Evolutionary conservation across 1,140 invertebrate species (phyloP).

Genomic region (Tetraneura akinire): DNA sequence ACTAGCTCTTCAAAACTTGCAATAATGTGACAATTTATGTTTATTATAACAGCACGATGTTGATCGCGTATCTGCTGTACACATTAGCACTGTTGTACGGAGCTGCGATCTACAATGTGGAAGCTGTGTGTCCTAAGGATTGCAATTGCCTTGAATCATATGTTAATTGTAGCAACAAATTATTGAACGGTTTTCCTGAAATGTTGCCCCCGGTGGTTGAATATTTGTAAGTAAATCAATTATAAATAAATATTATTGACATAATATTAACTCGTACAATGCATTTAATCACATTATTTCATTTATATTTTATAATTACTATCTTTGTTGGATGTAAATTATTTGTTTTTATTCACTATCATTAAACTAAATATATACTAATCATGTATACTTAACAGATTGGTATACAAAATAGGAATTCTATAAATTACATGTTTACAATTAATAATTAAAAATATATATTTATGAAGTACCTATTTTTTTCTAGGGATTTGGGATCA

Average conservation of each 20-base stretch:
- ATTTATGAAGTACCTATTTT: background rate
- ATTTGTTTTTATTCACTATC: background rate
- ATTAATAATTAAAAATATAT: background rate
- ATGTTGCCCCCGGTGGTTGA: slow-evolving; percentile 6
- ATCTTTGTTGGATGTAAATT: background rate
- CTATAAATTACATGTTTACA: background rate
- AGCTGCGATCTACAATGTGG: background rate
- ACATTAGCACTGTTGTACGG: background rate
- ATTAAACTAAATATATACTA: no score
- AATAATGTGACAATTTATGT: no score
- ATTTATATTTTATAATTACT: no score
- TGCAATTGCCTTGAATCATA: slow-evolving; percentile 4
- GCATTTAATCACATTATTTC: no score
- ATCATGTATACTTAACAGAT: no score
- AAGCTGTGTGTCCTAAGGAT: background rate
- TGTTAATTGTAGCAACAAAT: slow-evolving; percentile 23
- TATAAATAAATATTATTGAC: no score
- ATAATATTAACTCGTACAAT: no score
- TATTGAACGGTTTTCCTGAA: background rate
- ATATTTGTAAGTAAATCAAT: slow-evolving; percentile 29
- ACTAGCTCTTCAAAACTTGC: no score
- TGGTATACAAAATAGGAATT: no score
- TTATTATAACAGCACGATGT: background rate
- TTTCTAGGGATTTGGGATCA: slow-evolving; percentile 31
- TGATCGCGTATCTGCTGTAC: background rate